phyloP scores from a whole-genome alignment of 2,888 invertebrate species.

The Napeogenes inachia region DNA sequence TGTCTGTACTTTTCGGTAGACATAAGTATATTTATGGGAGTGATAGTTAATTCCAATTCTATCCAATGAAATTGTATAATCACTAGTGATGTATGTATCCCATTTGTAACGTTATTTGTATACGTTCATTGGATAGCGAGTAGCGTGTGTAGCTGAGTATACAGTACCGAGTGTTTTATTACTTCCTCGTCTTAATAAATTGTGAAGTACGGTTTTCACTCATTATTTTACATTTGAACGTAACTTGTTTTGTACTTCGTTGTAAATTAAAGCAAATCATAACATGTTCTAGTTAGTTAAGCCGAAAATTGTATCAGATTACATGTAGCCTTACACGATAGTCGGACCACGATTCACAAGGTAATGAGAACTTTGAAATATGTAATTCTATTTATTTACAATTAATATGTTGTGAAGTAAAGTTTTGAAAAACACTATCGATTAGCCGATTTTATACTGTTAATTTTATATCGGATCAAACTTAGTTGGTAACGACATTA shows the following conservation, averaged over 20 bases:
- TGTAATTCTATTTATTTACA: conserved; percentile 19
- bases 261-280: background rate
- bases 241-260: background rate
- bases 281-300: conserved; percentile 3
- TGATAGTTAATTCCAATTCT: conserved; percentile 24
- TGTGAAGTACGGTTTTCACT: conserved; percentile 8
- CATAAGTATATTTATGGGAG: conserved; percentile 28
- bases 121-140: conserved; percentile 32
- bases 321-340: conserved; percentile 21
- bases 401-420: conserved; percentile 17
- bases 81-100: conserved; percentile 30
- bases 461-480: conserved; percentile 1
- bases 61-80: conserved; percentile 30
- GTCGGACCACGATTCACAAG: conserved; percentile 27
- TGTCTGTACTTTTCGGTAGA: conserved; percentile 25
- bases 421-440: conserved; percentile 13
- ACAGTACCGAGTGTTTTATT: conserved; percentile 20
- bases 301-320: conserved; percentile 10
- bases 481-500: background rate
- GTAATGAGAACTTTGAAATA: conserved; percentile 20
- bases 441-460: conserved; percentile 15
- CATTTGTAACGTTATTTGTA: conserved; percentile 29
- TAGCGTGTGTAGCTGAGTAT: conserved; percentile 28
- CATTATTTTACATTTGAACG: conserved; percentile 1
- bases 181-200: conserved; percentile 15